Conservation (phyloP, 2,888 invertebrate genomes). For the Cheilosia vernalis region DNA sequence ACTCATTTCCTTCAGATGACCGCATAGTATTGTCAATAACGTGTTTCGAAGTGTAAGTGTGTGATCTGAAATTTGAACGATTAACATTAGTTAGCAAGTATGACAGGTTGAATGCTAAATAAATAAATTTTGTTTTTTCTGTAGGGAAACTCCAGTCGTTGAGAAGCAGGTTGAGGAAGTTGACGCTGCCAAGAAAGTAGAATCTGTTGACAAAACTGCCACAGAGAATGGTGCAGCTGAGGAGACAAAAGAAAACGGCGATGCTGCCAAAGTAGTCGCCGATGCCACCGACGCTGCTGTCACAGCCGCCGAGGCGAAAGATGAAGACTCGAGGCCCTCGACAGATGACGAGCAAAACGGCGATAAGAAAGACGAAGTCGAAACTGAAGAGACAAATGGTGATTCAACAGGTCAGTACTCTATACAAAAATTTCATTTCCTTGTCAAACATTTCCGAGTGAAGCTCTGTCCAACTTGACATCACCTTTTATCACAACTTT, state of each 20-base stretch:
- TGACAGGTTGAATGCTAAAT: neutral
- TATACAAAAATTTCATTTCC: neutral
- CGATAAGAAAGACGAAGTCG: constrained; percentile 75
- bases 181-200: constrained; percentile 79
- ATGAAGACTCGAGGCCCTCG: constrained; percentile 77
- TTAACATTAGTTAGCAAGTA: constrained; percentile 12
- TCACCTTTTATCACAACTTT: too few relatives aligned
- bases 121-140: neutral
- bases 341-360: constrained; percentile 76
- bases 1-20: neutral
- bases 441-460: too few relatives aligned
- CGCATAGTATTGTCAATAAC: neutral
- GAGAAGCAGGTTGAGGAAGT: constrained; percentile 82
- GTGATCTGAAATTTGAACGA: neutral
- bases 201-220: constrained; percentile 78
- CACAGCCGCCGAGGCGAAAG: constrained; percentile 78
- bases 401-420: constrained; percentile 81
- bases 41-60: neutral
- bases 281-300: constrained; percentile 77
- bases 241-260: constrained; percentile 80
- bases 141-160: constrained; percentile 82
- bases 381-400: constrained; percentile 80
- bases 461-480: too few relatives aligned
- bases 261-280: constrained; percentile 76
- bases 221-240: constrained; percentile 80